Evolutionary conservation across 1,140 invertebrate species (phyloP), one percentile per base, ranked within the genome.

Genomic region (Drosophila sp.): DNA sequence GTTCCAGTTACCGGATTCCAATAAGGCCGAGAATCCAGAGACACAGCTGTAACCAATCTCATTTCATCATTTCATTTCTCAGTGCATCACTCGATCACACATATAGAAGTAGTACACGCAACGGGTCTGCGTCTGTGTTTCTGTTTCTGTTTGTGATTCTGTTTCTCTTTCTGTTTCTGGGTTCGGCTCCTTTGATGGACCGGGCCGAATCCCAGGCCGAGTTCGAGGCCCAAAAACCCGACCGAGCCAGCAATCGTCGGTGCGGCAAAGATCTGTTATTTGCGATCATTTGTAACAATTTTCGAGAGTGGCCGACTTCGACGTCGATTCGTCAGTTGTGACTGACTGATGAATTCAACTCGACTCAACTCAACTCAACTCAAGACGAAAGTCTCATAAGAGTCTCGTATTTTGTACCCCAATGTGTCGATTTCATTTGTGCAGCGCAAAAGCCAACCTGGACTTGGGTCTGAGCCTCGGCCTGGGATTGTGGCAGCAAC

Each of bases 261-360:
- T 84, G 81, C 78, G 78, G 82, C 75, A 84, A 87, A 90, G 80
- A 91, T 89, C 86, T 92, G 80, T 92, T 92, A 91, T 92, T 92
- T 92, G 90, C 83, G 78, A 92, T 92, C 90, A 92, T 92, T 92
- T 92, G 91, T 92, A 92, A 92, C 82, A 91, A 91, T 91, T 91
- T 91, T 87, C 72, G 72, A 89, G 81, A 79, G 70, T 65, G 64
- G 72, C 61, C 70, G 38, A 66, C 34, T 29, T 61, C 61, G 69
- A 67, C 76, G 70, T 69, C 67, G 50, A 79, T 70, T 71, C 72
- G 78, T 78, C 76, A 74, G 62, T 69, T 61, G 32, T 32, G 43
- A 48, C 54, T 27, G 59, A 70, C 69, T 75, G 72, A 76, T 76
- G 77, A 54, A 79, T 74, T 63, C 72, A 61, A 61, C 62, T 51